A percentile compares a stretch with the other conserved stretches of the same genome.
These are phyloP conservation scores for Eleginops maclovinus DNA, from an alignment of 2,113 vertebrate species.

Conservation along the genomic window DNA sequence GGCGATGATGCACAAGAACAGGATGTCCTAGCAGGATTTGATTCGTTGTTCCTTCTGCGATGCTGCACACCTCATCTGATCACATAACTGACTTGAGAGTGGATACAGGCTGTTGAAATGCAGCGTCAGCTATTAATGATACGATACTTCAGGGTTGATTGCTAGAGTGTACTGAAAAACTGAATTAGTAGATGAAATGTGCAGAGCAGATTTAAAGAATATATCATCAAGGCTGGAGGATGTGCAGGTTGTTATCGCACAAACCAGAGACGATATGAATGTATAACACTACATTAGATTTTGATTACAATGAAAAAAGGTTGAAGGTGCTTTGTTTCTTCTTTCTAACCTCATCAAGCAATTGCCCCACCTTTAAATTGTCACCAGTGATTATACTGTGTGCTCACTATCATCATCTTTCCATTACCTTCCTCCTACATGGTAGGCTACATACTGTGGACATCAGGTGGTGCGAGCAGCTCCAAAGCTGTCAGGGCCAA, in stretches of 20 bases:
- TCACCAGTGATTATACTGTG: conserved; percentile 1
- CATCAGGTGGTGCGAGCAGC: conserved; percentile 26
- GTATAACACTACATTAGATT: not conserved
- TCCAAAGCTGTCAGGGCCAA: not conserved
- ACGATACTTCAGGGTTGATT: not conserved
- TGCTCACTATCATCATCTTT: not conserved
- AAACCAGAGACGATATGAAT: not conserved
- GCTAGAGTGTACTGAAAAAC: not conserved
- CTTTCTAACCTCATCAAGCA: not conserved
- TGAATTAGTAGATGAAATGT: not conserved
- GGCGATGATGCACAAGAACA: conserved; percentile 20
- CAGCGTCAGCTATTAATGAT: not conserved
- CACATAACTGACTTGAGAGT: not conserved
- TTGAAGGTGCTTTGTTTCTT: not conserved
- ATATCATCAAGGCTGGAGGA: not conserved
- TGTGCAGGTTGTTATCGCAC: not conserved
- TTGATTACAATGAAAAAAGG: not conserved
- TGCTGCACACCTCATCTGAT: conserved; percentile 36
- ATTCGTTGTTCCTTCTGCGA: conserved; percentile 32
- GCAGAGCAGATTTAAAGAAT: not conserved
- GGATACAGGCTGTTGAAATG: conserved; percentile 1
- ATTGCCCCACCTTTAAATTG: not conserved
- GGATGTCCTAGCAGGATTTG: conserved; percentile 26
- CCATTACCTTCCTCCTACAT: not conserved
- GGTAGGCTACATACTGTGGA: not conserved